Evolutionary conservation across 2,888 invertebrate species (phyloP).

Genomic region (Lepidochrysops patricia): DNA sequence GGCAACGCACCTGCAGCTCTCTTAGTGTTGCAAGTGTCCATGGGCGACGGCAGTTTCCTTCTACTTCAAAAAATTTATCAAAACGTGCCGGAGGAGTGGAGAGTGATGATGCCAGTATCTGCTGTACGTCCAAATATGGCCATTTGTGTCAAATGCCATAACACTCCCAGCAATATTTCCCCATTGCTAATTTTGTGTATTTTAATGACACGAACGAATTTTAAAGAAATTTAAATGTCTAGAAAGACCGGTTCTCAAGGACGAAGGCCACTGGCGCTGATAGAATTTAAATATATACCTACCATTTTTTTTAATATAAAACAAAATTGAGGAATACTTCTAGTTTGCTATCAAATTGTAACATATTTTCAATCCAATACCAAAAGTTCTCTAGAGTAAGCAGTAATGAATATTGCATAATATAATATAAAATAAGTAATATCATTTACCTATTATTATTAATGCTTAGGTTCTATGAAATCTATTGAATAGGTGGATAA

Average conservation of each 20-base stretch:
- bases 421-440: too few relatives aligned
- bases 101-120: not conserved
- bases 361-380: not conserved
- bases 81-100: not conserved
- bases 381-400: not conserved
- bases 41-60: too few relatives aligned
- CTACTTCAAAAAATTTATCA: not conserved
- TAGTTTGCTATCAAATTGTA: not conserved
- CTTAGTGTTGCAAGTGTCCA: too few relatives aligned
- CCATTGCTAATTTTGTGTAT: not conserved
- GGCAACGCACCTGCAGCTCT: too few relatives aligned
- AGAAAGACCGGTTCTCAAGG: constrained; percentile 12
- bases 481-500: not conserved
- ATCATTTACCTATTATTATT: too few relatives aligned
- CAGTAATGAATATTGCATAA: not conserved
- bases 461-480: not conserved
- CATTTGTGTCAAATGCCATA: not conserved
- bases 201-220: constrained; percentile 2
- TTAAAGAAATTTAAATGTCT: constrained; percentile 5
- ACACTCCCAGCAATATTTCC: not conserved
- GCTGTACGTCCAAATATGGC: not conserved
- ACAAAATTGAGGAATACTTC: not conserved
- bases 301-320: not conserved
- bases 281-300: constrained; percentile 3
- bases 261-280: constrained; percentile 5